A percentile compares a stretch with the other conserved stretches of the same genome.
Conservation (phyloP, 2,797 vertebrate genomes). For the Scolopax bukidnonensis region DNA sequence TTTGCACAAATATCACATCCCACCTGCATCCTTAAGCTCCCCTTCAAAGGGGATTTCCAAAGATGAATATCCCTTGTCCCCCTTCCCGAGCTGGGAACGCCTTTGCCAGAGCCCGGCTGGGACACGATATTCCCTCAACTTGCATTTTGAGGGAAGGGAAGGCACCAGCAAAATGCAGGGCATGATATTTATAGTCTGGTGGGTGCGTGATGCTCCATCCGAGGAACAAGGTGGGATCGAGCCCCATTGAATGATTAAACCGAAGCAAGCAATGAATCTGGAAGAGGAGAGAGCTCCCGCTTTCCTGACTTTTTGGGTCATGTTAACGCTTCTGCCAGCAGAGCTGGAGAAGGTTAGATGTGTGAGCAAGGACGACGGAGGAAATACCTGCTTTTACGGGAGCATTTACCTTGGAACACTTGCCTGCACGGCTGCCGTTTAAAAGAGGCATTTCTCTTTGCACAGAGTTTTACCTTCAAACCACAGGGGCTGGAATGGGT, state of each 20-base stretch:
- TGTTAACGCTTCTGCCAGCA: not conserved
- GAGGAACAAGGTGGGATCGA: not conserved
- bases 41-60: not conserved
- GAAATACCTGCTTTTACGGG: not conserved
- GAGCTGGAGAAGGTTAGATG: not conserved
- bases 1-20: fast-evolving
- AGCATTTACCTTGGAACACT: not conserved
- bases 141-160: not conserved
- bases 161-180: not conserved
- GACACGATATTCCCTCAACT: fast-evolving
- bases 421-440: fast-evolving
- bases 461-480: not conserved
- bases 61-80: not conserved
- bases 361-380: not conserved
- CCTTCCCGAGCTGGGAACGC: not conserved
- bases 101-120: not conserved
- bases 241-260: fast-evolving
- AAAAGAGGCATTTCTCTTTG: not conserved
- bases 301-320: not conserved
- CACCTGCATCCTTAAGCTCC: not conserved
- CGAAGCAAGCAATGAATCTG: fast-evolving
- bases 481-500: not conserved
- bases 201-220: fast-evolving
- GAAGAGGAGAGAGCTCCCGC: not conserved
- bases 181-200: not conserved